Percentiles rank a stretch among this genome's conserved stretches.
phyloP scores from a whole-genome alignment of 53 echinoderm and acorn worm genomes.

The Crossaster papposus region DNA sequence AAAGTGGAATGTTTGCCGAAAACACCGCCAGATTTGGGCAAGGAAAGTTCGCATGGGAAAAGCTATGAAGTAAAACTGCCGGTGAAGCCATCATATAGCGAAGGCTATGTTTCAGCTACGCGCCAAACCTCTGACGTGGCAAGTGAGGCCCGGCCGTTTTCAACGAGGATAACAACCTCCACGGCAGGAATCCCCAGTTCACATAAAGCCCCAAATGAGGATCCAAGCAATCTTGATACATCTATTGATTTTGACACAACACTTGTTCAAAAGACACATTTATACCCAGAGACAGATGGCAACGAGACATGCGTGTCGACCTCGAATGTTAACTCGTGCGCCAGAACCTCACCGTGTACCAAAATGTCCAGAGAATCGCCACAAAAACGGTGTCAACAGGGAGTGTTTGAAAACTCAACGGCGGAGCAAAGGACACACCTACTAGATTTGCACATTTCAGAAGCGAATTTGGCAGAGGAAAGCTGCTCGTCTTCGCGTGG shows the following conservation, averaged over 20 bases:
- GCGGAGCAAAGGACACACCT: neutral
- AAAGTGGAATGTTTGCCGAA: neutral
- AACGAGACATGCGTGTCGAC: neutral
- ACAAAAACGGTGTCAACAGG: neutral
- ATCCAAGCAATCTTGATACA: neutral
- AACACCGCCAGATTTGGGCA: neutral
- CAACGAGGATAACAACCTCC: no score
- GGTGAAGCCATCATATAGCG: neutral
- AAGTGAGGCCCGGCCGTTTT: no score
- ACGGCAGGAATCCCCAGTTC: neutral
- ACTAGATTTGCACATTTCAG: neutral
- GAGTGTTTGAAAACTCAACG: neutral
- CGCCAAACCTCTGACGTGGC: no score
- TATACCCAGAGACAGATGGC: neutral
- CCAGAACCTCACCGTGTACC: constrained; percentile 39
- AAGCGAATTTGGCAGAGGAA: neutral
- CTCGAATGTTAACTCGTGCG: constrained; percentile 2
- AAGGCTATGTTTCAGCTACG: neutral
- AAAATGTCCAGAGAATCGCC: constrained; percentile 1
- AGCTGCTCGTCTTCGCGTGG: neutral
- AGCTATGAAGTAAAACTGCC: neutral
- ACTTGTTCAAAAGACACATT: no score
- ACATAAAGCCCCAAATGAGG: neutral
- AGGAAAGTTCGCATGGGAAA: neutral
- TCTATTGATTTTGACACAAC: no score